Percentiles rank a stretch among this genome's conserved stretches.
These are phyloP conservation scores for Dione vanillae DNA, from an alignment of 2,888 invertebrate genomes.

Conservation along the genomic window DNA sequence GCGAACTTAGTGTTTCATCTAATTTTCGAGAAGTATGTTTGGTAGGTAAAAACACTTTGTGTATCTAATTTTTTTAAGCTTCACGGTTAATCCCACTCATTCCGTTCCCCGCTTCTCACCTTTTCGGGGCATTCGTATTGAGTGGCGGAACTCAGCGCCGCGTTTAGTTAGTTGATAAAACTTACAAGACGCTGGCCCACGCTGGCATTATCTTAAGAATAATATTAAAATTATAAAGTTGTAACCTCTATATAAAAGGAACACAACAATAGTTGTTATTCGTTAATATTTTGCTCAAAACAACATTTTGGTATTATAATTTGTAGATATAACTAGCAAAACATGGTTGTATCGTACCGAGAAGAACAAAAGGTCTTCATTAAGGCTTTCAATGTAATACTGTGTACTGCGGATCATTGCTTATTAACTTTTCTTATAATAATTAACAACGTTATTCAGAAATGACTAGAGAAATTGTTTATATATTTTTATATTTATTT, in stretches of 20 bases:
- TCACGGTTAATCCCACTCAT: too few species aligned
- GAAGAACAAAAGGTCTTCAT: slow-evolving; percentile 5
- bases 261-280: neutral
- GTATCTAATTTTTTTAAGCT: too few species aligned
- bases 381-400: slow-evolving; percentile 4
- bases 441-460: neutral
- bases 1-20: too few species aligned
- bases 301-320: neutral
- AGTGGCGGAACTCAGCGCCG: too few species aligned
- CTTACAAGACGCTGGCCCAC: too few species aligned
- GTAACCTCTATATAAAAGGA: neutral
- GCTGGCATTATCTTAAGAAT: too few species aligned
- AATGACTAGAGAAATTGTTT: neutral
- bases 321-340: neutral
- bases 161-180: too few species aligned
- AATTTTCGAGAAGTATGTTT: too few species aligned
- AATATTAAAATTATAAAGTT: too few species aligned
- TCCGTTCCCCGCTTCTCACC: too few species aligned
- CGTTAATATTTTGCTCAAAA: slow-evolving; percentile 1
- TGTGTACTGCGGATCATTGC: slow-evolving; percentile 14
- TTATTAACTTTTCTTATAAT: neutral
- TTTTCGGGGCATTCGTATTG: too few species aligned
- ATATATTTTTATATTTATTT: neutral
- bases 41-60: too few species aligned
- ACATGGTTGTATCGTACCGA: neutral